Conservation (phyloP, 2,888 invertebrate genomes). For the Limnephilus lunatus region DNA sequence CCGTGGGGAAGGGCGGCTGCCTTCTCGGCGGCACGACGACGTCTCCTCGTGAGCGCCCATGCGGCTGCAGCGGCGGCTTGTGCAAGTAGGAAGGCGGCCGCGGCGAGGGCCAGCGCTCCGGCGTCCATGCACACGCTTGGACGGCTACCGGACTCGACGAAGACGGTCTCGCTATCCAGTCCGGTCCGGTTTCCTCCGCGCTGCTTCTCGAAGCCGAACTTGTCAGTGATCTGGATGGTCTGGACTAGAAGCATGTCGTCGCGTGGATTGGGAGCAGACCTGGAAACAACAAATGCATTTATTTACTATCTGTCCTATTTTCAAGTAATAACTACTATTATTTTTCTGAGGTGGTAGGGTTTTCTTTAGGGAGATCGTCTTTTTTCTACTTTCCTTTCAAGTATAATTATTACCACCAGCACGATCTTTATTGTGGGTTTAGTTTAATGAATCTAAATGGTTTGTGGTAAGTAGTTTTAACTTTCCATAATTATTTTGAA, state of each 20-base stretch:
- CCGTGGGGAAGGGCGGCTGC: constrained; percentile 83
- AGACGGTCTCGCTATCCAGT: constrained; percentile 82
- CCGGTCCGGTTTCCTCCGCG: constrained; percentile 79
- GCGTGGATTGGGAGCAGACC: constrained; percentile 68
- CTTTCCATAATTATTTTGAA: background rate
- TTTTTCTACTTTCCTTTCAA: no score
- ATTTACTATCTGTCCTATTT: constrained; percentile 68
- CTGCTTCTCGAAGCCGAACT: constrained; percentile 89
- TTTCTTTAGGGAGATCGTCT: no score
- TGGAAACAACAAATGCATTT: constrained; percentile 68
- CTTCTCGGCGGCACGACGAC: constrained; percentile 83
- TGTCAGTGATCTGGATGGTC: constrained; percentile 94
- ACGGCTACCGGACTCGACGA: constrained; percentile 80
- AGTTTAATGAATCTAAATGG: no score
- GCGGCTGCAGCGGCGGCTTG: constrained; percentile 92
- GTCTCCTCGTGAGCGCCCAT: constrained; percentile 93
- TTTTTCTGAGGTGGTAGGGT: no score
- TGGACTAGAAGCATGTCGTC: constrained; percentile 93
- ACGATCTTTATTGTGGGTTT: background rate
- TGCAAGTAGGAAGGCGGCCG: constrained; percentile 89
- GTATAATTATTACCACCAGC: background rate
- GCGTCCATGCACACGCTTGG: constrained; percentile 84
- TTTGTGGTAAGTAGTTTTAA: background rate
- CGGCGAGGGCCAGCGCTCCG: constrained; percentile 89
- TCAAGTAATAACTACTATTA: no score